Evolutionary conservation across 2,888 invertebrate species (phyloP).

Genomic region (Xylocampa areola): DNA sequence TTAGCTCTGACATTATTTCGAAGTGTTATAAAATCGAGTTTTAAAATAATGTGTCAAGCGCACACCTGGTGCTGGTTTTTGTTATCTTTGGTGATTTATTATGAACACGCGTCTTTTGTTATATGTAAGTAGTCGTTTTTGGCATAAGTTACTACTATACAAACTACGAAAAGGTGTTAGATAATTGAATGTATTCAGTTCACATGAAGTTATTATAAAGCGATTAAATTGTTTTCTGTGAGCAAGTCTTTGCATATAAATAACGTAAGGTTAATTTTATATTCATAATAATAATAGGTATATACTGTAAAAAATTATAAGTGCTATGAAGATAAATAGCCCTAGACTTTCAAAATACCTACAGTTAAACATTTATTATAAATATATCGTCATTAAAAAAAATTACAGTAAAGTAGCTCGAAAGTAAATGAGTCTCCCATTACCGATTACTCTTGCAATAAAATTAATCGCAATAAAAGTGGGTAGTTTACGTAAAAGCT

Average conservation of each 20-base stretch:
- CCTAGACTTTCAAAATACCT: no score
- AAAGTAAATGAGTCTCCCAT: slow-evolving; percentile 8
- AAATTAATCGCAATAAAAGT: slow-evolving; percentile 48
- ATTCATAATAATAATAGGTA: no score
- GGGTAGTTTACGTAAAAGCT: slow-evolving; percentile 41
- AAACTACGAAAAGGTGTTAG: slow-evolving; percentile 16
- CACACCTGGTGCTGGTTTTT: slow-evolving; percentile 55
- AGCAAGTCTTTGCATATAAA: no score
- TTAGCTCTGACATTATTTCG: slow-evolving; percentile 60
- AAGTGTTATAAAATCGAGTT: slow-evolving; percentile 32
- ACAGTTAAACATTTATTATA: no score
- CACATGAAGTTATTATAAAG: background rate
- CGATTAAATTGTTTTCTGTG: no score
- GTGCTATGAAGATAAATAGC: no score
- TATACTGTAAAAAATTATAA: no score
- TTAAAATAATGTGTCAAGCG: slow-evolving; percentile 26
- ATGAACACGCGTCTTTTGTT: slow-evolving; percentile 43
- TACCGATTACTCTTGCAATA: slow-evolving; percentile 27
- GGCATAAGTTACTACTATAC: slow-evolving; percentile 12
- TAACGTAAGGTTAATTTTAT: no score
- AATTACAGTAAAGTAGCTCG: slow-evolving; percentile 8
- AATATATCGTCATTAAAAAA: background rate
- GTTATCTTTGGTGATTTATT: slow-evolving; percentile 49
- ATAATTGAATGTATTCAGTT: slow-evolving; percentile 5
- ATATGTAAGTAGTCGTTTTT: slow-evolving; percentile 23